A percentile compares a stretch with the other conserved stretches of the same genome.
Evolutionary conservation across 2,113 vertebrate genomes (phyloP).

Genomic region (Tragelaphus buxtoni): DNA sequence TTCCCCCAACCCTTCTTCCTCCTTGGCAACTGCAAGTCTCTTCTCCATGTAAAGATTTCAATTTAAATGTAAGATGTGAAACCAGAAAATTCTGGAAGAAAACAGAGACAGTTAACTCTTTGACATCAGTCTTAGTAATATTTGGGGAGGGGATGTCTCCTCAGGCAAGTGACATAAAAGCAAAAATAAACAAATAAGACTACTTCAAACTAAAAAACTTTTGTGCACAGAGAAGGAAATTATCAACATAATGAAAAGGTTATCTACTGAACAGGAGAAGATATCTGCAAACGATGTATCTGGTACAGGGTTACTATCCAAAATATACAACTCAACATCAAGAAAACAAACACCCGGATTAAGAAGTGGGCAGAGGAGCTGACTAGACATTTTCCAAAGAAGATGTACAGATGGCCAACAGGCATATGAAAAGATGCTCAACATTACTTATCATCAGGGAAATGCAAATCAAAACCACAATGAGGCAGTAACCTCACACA

Average conservation of each 20-base stretch:
- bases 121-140: background rate
- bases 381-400: background rate
- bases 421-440: background rate
- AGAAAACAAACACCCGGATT: background rate
- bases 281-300: background rate
- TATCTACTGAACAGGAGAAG: background rate
- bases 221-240: background rate
- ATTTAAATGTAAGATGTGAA: background rate
- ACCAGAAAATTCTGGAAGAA: background rate
- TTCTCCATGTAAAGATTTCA: background rate
- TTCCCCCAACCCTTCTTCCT: background rate
- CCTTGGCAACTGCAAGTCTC: background rate
- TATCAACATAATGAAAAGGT: background rate
- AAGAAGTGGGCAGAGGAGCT: background rate
- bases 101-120: background rate
- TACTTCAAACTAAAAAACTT: background rate
- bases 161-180: background rate
- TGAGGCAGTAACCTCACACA: background rate
- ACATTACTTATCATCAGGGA: background rate
- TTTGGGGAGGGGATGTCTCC: background rate
- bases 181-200: background rate
- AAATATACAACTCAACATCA: background rate
- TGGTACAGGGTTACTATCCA: background rate
- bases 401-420: background rate
- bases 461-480: background rate